Evolutionary conservation across 2,797 vertebrate genomes (phyloP).

Genomic region (Tragelaphus oryx): DNA sequence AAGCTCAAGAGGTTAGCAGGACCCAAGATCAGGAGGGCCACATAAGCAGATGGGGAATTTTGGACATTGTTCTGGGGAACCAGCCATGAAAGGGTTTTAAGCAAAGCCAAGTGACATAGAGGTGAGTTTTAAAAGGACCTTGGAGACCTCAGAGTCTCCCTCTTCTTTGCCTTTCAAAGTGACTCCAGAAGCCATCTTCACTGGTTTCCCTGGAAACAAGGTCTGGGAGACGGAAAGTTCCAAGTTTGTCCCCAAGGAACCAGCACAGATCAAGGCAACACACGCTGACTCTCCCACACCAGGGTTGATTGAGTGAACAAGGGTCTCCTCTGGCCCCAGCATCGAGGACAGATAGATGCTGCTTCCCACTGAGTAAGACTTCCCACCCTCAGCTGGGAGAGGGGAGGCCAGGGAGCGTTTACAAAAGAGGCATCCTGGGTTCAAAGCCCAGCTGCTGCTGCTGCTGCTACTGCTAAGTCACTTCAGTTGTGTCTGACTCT

Average conservation of each 20-base stretch:
- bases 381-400: not conserved
- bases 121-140: not conserved
- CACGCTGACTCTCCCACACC: no score
- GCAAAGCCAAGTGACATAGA: not conserved
- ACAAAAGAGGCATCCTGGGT: fast-evolving
- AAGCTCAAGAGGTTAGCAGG: not conserved
- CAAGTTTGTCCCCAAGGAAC: not conserved
- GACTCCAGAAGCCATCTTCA: not conserved
- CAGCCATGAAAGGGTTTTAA: not conserved
- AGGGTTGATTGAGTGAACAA: fast-evolving
- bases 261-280: not conserved
- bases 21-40: not conserved
- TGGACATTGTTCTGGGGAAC: not conserved
- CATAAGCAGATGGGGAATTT: not conserved
- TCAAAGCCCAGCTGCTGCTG: not conserved
- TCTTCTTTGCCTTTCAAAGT: not conserved
- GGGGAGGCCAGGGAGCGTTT: no score
- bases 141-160: not conserved
- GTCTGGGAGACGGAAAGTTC: no score
- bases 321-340: not conserved
- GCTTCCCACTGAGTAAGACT: not conserved
- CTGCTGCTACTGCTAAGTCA: no score
- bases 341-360: fast-evolving
- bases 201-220: not conserved
- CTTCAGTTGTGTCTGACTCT: no score